phyloP scores from a whole-genome alignment of 1,140 invertebrate genomes.

The Drosophila carrolli region DNA sequence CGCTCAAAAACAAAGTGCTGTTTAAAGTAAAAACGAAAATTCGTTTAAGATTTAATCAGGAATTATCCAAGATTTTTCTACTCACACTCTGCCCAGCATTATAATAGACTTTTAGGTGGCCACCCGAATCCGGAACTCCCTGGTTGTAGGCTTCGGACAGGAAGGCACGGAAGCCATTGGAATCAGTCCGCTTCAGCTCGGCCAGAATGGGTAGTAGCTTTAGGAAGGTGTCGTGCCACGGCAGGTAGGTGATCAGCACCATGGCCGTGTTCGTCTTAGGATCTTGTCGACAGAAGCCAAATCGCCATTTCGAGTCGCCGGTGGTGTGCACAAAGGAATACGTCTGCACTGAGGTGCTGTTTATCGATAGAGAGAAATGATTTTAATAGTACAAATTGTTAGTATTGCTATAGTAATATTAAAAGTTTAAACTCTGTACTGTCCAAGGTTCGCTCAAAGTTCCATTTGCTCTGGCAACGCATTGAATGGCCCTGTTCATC shows the following conservation, averaged over 20 bases:
- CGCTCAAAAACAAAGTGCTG: constrained; percentile 91
- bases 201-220: constrained; percentile 87
- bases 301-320: constrained; percentile 97
- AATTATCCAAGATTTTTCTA: constrained; percentile 23
- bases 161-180: constrained; percentile 86
- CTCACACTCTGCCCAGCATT: constrained; percentile 86
- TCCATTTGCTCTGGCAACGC: background rate
- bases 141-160: constrained; percentile 88
- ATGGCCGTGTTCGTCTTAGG: constrained; percentile 91
- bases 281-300: constrained; percentile 97
- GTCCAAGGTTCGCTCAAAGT: constrained; percentile 2
- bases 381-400: background rate
- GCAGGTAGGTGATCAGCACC: constrained; percentile 93
- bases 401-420: background rate
- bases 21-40: constrained; percentile 40
- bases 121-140: constrained; percentile 87
- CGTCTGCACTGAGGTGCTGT: constrained; percentile 72
- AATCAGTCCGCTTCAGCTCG: constrained; percentile 69
- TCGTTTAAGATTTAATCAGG: background rate
- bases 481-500: constrained; percentile 12
- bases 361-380: constrained; percentile 4
- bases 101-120: constrained; percentile 86
- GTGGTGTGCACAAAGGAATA: constrained; percentile 98
- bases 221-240: constrained; percentile 98
- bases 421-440: constrained; percentile 1